Conservation (phyloP, 2,113 vertebrate genomes). For the Passer domesticus region DNA sequence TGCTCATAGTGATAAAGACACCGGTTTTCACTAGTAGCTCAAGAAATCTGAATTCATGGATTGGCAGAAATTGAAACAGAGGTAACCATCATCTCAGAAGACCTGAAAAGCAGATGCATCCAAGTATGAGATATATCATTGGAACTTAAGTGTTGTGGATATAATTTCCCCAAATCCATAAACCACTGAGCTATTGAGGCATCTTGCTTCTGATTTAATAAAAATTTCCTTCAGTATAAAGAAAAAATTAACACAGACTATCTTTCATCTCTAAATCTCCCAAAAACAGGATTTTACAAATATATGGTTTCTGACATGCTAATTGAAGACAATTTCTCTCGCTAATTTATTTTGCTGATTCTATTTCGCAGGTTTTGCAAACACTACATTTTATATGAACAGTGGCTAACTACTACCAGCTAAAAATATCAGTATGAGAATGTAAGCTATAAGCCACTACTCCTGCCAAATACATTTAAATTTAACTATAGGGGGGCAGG, state of each 20-base stretch:
- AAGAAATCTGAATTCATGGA: background rate
- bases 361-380: background rate
- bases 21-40: background rate
- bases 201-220: background rate
- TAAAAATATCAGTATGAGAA: background rate
- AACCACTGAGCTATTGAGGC: background rate
- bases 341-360: background rate
- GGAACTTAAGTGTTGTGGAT: background rate
- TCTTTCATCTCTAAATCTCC: background rate
- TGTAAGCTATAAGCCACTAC: background rate
- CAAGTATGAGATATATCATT: background rate
- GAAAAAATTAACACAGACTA: background rate
- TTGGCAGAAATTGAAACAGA: background rate
- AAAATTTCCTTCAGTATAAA: background rate
- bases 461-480: background rate
- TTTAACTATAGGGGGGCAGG: background rate
- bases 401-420: background rate
- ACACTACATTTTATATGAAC: background rate
- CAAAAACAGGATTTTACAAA: background rate
- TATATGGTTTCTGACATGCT: background rate
- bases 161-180: background rate
- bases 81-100: background rate
- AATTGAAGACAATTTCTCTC: background rate
- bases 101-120: background rate
- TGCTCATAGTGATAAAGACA: rapidly evolving